These are phyloP conservation scores for Pyrrhosoma nymphula DNA, from an alignment of 2,888 invertebrate genomes.

Conservation along the genomic window DNA sequence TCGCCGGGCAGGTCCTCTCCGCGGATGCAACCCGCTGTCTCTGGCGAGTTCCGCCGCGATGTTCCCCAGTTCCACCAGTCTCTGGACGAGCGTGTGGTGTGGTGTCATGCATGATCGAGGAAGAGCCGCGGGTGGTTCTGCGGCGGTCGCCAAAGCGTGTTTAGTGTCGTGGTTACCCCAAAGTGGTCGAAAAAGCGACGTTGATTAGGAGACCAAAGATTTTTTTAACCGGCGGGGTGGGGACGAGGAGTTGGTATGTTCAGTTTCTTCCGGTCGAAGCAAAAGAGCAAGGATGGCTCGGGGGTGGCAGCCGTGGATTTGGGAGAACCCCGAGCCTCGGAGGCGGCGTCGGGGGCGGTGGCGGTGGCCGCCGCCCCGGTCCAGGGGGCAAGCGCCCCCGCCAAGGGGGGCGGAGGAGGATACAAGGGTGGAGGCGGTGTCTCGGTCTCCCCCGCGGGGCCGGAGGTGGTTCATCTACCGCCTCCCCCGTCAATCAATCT, in stretches of 20 bases:
- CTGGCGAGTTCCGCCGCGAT: not conserved
- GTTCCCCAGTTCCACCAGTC: not conserved
- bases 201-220: not conserved
- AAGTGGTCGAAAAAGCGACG: not conserved
- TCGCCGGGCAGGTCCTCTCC: not conserved
- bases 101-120: not conserved
- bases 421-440: not conserved
- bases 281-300: conserved; percentile 7
- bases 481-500: not conserved
- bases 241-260: not conserved
- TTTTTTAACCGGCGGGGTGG: not conserved
- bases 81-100: not conserved
- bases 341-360: not conserved
- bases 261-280: conserved; percentile 15
- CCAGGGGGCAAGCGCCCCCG: not conserved
- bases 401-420: not conserved
- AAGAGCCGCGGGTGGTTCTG: not conserved
- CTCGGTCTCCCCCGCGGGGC: not conserved
- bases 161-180: not conserved
- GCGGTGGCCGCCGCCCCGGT: not conserved
- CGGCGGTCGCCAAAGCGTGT: not conserved
- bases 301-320: not conserved
- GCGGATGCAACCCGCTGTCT: not conserved
- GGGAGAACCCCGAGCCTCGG: not conserved
- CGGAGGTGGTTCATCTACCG: not conserved